phyloP scores from a whole-genome alignment of 2,888 invertebrate genomes.

The Xanthia togata region DNA sequence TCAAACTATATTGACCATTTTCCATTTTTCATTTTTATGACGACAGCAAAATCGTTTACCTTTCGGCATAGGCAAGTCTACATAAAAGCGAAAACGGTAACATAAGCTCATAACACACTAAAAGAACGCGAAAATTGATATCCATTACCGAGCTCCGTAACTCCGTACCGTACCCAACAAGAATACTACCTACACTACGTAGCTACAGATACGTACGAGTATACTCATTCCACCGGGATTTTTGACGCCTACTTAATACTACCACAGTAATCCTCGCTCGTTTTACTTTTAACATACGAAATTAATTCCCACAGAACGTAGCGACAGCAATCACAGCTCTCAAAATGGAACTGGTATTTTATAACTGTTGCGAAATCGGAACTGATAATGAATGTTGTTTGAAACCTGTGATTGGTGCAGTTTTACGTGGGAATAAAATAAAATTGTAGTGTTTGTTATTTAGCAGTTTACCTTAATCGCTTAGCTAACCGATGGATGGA shows the following conservation, averaged over 20 bases:
- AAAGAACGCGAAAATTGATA: slow-evolving; percentile 49
- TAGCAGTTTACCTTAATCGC: background rate
- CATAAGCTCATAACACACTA: slow-evolving; percentile 3
- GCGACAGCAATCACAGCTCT: slow-evolving; percentile 53
- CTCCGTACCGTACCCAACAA: slow-evolving; percentile 19
- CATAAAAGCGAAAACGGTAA: slow-evolving; percentile 22
- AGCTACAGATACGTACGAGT: slow-evolving; percentile 35
- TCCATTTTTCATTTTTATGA: background rate
- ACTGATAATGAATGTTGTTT: slow-evolving; percentile 15
- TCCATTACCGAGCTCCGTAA: slow-evolving; percentile 30
- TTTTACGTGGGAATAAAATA: background rate
- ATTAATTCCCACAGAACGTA: slow-evolving; percentile 74
- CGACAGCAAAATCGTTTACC: background rate
- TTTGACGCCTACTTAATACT: slow-evolving; percentile 77
- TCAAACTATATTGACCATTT: background rate
- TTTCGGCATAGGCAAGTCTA: background rate
- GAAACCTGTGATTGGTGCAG: background rate
- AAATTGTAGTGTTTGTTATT: background rate
- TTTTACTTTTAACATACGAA: slow-evolving; percentile 78
- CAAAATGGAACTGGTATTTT: slow-evolving; percentile 30
- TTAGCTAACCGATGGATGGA: too few species aligned
- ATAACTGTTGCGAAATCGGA: slow-evolving; percentile 29
- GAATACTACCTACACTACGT: slow-evolving; percentile 10
- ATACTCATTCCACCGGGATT: slow-evolving; percentile 43
- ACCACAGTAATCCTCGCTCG: slow-evolving; percentile 65